Evolutionary conservation across 2,888 invertebrate species (phyloP).

Genomic region (Drosophila kambysellisi): DNA sequence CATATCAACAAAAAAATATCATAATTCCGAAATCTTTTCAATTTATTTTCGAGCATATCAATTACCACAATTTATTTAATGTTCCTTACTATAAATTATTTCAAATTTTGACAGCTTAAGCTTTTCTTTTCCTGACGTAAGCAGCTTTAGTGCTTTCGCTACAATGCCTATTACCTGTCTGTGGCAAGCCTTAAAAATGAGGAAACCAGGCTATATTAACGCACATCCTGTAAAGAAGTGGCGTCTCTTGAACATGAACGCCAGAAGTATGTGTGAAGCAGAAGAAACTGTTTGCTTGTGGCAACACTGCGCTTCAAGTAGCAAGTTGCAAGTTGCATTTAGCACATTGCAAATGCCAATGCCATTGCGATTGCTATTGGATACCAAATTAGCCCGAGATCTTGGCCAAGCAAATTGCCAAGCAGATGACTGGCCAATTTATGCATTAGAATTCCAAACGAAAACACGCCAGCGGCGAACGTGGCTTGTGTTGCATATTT

Average conservation of each 20-base stretch:
- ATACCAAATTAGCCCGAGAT: constrained; percentile 57
- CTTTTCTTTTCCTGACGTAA: constrained; percentile 10
- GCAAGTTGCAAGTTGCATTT: constrained; percentile 18
- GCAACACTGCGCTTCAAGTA: not conserved
- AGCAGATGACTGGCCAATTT: constrained; percentile 55
- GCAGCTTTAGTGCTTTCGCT: constrained; percentile 13
- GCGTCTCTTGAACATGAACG: not conserved
- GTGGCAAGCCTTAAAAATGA: not conserved
- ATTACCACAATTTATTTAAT: not conserved
- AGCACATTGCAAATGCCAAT: constrained; percentile 5
- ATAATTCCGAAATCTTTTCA: not conserved
- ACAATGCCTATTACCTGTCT: not conserved
- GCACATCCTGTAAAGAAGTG: not conserved
- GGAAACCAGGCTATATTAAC: not conserved
- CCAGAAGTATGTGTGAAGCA: constrained; percentile 1
- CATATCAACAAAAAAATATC: not conserved
- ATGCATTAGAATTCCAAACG: constrained; percentile 55
- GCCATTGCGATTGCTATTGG: constrained; percentile 38
- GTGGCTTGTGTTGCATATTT: constrained; percentile 71
- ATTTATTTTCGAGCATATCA: not conserved
- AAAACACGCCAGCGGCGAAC: constrained; percentile 38
- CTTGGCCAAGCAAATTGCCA: constrained; percentile 55
- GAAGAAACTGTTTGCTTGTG: not conserved
- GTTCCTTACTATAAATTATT: constrained; percentile 5
- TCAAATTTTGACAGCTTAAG: constrained; percentile 21